Conservation (phyloP, 2,113 vertebrate genomes). For the Ceuthmochares aereus region DNA sequence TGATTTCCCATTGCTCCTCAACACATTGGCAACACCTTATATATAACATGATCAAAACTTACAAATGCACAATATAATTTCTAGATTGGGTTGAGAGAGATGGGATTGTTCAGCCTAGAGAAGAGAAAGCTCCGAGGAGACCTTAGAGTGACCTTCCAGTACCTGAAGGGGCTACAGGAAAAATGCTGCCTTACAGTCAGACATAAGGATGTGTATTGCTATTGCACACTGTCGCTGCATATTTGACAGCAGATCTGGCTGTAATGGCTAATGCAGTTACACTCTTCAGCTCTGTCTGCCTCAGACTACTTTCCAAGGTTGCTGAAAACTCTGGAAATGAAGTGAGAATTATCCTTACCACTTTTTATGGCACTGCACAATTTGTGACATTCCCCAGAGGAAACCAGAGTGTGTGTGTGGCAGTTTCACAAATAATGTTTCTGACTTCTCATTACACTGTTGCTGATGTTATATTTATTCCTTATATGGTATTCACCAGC, state of each 20-base stretch:
- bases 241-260: background rate
- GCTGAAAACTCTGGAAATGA: background rate
- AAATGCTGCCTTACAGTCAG: no score
- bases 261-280: background rate
- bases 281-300: background rate
- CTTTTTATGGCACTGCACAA: background rate
- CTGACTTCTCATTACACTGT: no score
- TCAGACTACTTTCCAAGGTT: background rate
- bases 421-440: no score
- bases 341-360: background rate
- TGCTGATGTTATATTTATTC: no score
- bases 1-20: background rate
- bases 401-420: background rate
- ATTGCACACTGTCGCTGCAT: background rate
- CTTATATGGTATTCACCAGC: no score
- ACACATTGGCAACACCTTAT: background rate
- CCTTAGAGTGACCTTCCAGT: background rate
- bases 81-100: background rate
- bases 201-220: no score
- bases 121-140: no score
- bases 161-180: no score
- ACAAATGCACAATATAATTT: background rate
- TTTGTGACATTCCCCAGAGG: background rate
- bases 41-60: background rate
- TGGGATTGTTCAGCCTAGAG: no score